Evolutionary conservation across 2,797 vertebrate species (phyloP), one percentile per base, ranked within the genome.

Genomic region (Sus cebifrons): DNA sequence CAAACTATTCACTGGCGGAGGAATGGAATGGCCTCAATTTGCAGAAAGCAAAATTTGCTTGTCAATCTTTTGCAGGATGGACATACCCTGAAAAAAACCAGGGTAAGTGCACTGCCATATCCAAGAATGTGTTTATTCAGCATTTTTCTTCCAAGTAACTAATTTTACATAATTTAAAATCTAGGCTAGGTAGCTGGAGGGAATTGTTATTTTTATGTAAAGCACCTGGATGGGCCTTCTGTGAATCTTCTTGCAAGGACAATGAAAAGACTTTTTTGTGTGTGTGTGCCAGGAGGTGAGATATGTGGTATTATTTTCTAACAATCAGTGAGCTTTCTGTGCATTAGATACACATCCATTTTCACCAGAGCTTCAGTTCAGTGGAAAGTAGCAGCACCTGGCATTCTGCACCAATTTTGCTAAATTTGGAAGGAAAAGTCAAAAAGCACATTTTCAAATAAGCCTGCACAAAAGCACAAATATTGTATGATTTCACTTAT

Each of bases 121-220:
- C 62, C 68, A 78, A 90, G 70, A 90, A 91, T 62, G 52, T 90
- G 54, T 97, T 94, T 94, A 95, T 95, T 98, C 62, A 95, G 86
- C 95, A 95, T 86, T 94, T 97, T 96, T 60, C 91, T 96, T 96
- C 87, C 64, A 96, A 97, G 64, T 95, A 92, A 93, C 56, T 95
- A 81, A 95, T 95, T 95, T 97, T 93, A 96, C 27, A 86, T 93
- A 96, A 98, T 73, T 79, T 96, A 95, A 95, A 98, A 98, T 97
- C 96, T 97, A 90, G 95, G 97, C 88, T 97, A 98, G 84, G 86
- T 97, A 96, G 95, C 97, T 97, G 79, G 91, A 97, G 97, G 96
- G 93, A 95, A 95, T 64, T 97, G 89, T 96, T 97, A 97, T 98
- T 97, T 98, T 98, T 97, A 95, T 87, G 92, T 96, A 96, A 97